A percentile compares a stretch with the other conserved stretches of the same genome.
These are phyloP conservation scores for Lepus americanus DNA, from an alignment of 2,113 vertebrate species.

Conservation along the genomic window DNA sequence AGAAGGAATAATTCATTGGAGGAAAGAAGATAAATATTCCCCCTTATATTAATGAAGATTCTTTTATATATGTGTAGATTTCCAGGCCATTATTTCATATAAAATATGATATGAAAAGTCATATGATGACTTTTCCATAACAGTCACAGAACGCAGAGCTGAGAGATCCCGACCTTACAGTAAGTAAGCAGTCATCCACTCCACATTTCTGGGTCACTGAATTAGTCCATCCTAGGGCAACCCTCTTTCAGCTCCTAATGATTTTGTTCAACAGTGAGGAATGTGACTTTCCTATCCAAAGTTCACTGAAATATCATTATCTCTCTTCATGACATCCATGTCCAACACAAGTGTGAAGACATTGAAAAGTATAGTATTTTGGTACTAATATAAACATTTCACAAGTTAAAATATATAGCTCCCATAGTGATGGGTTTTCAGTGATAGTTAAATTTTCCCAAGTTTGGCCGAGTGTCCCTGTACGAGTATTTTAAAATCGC, in stretches of 20 bases:
- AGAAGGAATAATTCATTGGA: not conserved
- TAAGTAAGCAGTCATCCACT: not conserved
- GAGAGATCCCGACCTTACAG: not conserved
- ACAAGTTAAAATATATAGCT: not conserved
- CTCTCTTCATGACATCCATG: not conserved
- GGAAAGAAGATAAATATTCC: not conserved
- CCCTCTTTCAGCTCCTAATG: not conserved
- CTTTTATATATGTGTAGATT: not conserved
- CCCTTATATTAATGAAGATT: not conserved
- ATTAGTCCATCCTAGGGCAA: not conserved
- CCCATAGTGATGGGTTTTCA: not conserved
- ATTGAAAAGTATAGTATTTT: not conserved
- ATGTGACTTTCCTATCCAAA: not conserved
- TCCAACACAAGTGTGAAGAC: not conserved
- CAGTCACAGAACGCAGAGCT: not conserved
- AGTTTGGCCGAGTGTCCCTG: not conserved
- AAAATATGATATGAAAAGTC: too few species aligned
- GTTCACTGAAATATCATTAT: not conserved
- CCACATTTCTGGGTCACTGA: not conserved
- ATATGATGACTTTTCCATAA: not conserved
- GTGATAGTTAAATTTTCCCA: not conserved
- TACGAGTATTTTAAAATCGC: not conserved
- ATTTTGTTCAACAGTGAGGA: not conserved
- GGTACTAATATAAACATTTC: not conserved
- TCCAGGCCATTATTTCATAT: conserved; percentile 11